Percentiles rank a stretch among this genome's conserved stretches.
Evolutionary conservation across 1,140 invertebrate genomes (phyloP).

Genomic region (Thaumatotibia leucotreta): DNA sequence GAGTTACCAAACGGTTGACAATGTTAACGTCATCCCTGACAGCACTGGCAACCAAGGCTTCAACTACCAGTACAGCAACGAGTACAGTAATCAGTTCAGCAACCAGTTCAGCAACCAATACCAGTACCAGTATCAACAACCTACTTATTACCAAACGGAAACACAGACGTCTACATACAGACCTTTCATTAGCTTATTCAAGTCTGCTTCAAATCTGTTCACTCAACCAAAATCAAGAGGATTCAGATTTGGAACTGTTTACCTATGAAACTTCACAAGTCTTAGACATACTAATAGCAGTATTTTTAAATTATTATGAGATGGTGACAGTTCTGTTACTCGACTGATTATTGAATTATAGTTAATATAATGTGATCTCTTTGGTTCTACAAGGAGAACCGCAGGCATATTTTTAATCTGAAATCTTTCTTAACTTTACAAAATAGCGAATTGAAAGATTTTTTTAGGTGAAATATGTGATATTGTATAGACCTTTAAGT

Average conservation of each 20-base stretch:
- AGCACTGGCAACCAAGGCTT: slow-evolving; percentile 55
- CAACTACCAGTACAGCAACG: slow-evolving; percentile 55
- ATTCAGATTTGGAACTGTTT: slow-evolving; percentile 56
- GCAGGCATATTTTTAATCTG: slow-evolving; percentile 31
- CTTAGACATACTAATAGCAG: slow-evolving; percentile 42
- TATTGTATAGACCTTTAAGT: slow-evolving; percentile 67
- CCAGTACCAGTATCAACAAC: slow-evolving; percentile 57
- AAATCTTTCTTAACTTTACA: slow-evolving; percentile 32
- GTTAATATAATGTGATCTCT: slow-evolving; percentile 53
- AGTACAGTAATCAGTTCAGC: slow-evolving; percentile 57
- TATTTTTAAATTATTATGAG: slow-evolving; percentile 67
- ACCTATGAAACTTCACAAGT: slow-evolving; percentile 38
- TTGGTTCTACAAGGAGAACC: slow-evolving; percentile 71
- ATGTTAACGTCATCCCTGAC: slow-evolving; percentile 64
- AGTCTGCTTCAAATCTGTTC: slow-evolving; percentile 62
- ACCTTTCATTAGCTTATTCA: slow-evolving; percentile 59
- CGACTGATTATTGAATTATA: slow-evolving; percentile 69
- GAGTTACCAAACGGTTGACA: slow-evolving; percentile 54
- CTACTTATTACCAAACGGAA: slow-evolving; percentile 46
- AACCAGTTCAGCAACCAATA: slow-evolving; percentile 44
- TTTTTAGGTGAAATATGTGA: slow-evolving; percentile 51
- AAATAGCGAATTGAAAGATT: slow-evolving; percentile 50
- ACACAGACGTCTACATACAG: slow-evolving; percentile 46
- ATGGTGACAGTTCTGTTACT: slow-evolving; percentile 67
- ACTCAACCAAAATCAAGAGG: slow-evolving; percentile 54